A percentile compares a stretch with the other conserved stretches of the same genome.
These are phyloP conservation scores for Sericinus montela DNA, from an alignment of 2,888 invertebrate genomes.

Conservation along the genomic window DNA sequence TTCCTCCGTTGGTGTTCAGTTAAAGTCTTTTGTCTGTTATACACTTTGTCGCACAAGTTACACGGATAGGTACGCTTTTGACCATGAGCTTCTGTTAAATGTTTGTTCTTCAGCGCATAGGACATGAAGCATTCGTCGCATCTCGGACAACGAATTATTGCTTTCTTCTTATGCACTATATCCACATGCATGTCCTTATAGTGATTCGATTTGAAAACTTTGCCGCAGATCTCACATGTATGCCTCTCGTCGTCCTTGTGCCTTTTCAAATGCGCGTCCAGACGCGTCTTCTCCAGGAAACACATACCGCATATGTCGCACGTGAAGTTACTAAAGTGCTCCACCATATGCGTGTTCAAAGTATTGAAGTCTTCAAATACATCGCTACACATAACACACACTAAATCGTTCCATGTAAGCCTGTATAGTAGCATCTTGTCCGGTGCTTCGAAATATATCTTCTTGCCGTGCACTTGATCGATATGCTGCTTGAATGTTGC, in stretches of 20 bases:
- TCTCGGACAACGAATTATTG: slow-evolving; percentile 60
- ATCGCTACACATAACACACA: slow-evolving; percentile 64
- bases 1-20: slow-evolving; percentile 65
- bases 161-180: slow-evolving; percentile 66
- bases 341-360: slow-evolving; percentile 65
- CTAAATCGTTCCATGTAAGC: slow-evolving; percentile 64
- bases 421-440: slow-evolving; percentile 61
- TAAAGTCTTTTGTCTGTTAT: slow-evolving; percentile 63
- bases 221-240: slow-evolving; percentile 73
- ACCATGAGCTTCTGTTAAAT: slow-evolving; percentile 64
- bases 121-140: slow-evolving; percentile 73
- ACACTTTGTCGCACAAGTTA: slow-evolving; percentile 68
- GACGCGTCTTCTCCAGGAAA: slow-evolving; percentile 67
- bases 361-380: slow-evolving; percentile 68
- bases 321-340: slow-evolving; percentile 65
- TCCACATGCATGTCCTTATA: slow-evolving; percentile 71
- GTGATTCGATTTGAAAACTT: slow-evolving; percentile 66
- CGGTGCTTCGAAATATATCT: slow-evolving; percentile 66
- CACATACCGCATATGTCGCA: slow-evolving; percentile 69
- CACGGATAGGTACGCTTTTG: slow-evolving; percentile 67
- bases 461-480: slow-evolving; percentile 57
- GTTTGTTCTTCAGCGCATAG: slow-evolving; percentile 62
- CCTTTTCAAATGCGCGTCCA: slow-evolving; percentile 67
- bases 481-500: slow-evolving; percentile 59
- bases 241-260: slow-evolving; percentile 73